Evolutionary conservation across 2,113 vertebrate genomes (phyloP).

Genomic region (Holacanthus passer): DNA sequence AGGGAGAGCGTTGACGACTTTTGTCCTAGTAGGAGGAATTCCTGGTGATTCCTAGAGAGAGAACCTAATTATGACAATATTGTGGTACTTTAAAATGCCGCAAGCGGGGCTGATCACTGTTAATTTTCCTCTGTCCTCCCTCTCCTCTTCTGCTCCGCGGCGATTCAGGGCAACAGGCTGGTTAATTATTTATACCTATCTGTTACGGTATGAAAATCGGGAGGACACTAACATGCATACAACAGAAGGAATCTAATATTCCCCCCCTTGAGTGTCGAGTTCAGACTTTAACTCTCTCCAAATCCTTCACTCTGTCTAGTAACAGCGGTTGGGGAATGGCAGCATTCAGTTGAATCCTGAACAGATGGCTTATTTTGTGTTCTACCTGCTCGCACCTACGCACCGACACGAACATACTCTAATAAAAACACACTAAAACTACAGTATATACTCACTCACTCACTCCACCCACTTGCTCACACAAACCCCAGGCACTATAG

Average conservation of each 20-base stretch:
- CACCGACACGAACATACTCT: slow-evolving; percentile 16
- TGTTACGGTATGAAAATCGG: slow-evolving; percentile 69
- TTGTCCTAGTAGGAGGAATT: slow-evolving; percentile 59
- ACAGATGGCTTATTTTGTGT: slow-evolving; percentile 58
- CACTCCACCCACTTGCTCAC: slow-evolving; percentile 38
- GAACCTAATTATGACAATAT: slow-evolving; percentile 70
- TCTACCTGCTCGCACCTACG: slow-evolving; percentile 30
- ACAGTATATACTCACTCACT: slow-evolving; percentile 16
- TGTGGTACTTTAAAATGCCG: slow-evolving; percentile 61
- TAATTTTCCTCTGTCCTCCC: slow-evolving; percentile 52
- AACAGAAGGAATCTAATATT: slow-evolving; percentile 73
- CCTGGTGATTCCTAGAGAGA: slow-evolving; percentile 77
- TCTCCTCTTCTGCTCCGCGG: slow-evolving; percentile 47
- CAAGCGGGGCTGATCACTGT: slow-evolving; percentile 45
- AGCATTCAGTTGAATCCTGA: slow-evolving; percentile 48
- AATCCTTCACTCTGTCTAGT: slow-evolving; percentile 58
- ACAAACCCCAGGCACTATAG: slow-evolving; percentile 30
- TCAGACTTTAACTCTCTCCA: slow-evolving; percentile 60
- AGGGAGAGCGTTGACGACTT: slow-evolving; percentile 31
- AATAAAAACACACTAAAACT: slow-evolving; percentile 16
- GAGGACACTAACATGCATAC: slow-evolving; percentile 68
- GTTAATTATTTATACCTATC: slow-evolving; percentile 81
- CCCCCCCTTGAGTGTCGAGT: slow-evolving; percentile 52
- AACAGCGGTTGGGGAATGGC: slow-evolving; percentile 12
- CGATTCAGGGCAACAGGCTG: slow-evolving; percentile 71